Evolutionary conservation across 2,888 invertebrate genomes (phyloP), one percentile per base, ranked within the genome.

Genomic region (Drosophila anomelani): DNA sequence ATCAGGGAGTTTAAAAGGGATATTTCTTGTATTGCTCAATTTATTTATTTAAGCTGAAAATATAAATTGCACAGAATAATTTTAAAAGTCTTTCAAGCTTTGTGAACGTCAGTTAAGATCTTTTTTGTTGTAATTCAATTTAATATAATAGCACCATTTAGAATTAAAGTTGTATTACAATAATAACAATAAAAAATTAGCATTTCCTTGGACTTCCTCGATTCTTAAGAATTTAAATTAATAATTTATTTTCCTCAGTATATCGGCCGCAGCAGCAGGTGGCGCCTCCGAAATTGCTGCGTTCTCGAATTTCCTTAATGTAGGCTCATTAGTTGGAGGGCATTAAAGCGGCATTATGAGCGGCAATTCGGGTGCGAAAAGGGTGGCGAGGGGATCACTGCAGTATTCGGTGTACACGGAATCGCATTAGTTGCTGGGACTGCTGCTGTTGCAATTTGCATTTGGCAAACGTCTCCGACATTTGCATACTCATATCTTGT

Each of bases 281-380:
- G 88, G 81, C 75, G 84, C 75, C 77, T 53, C 71, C 44, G 51
- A 66, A 55, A 49, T 23, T 67, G 73, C 67, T 74, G 69, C 79
- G 75, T 76, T 76, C 83, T 67, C 70, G 74, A 78, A 85, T 85
- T 71, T 64, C 63, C 71, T 79, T 87, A 86, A 86, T 86, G 83
- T 86, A 87, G 86, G 88, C 86, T 86, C 86, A 86, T 86, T 86
- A 86, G 89, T 85, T 87, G 88, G 57, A 43, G 54, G 47, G 78
- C 79, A 85, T 86, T 89, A 89, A 82, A 85, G 83, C 77, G 60
- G 81, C 74, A 82, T 89, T 86, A 87, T 75, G 89, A 64, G 67
- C 69, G 61, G 51, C 57, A 17, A 49, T 38, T 38, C 17, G 57
- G 46, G 49, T 51, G 64, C 36, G n/a, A 56, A 51, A 12, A 15